These are phyloP conservation scores for Daubentonia madagascariensis DNA, from an alignment of 2,113 vertebrate genomes.

Conservation along the genomic window DNA sequence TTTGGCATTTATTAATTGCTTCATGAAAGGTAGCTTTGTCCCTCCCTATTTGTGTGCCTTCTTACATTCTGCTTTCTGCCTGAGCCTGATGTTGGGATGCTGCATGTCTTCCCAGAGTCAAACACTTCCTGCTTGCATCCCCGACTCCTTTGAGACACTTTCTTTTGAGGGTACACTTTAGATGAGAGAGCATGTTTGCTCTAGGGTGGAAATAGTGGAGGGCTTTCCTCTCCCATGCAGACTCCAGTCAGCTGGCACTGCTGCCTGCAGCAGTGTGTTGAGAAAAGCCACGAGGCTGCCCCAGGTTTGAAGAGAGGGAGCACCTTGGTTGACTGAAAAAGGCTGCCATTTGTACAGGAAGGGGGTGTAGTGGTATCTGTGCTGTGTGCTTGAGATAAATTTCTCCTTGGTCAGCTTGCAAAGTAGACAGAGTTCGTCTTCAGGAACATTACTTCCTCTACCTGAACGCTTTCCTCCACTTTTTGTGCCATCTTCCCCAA, in stretches of 20 bases:
- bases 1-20: background rate
- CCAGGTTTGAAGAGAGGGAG: background rate
- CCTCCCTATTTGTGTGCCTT: background rate
- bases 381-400: background rate
- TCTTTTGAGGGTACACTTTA: background rate
- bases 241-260: no score
- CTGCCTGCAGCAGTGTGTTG: background rate
- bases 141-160: background rate
- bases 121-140: background rate
- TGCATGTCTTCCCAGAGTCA: background rate
- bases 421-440: background rate
- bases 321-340: background rate
- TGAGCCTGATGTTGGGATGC: background rate
- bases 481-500: background rate
- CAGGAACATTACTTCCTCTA: background rate
- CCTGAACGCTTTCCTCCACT: background rate
- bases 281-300: background rate
- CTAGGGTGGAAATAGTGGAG: background rate
- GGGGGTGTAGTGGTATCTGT: rapidly evolving
- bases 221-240: background rate
- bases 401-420: background rate
- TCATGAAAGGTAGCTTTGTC: background rate
- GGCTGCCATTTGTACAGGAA: background rate
- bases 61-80: background rate
- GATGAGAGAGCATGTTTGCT: background rate